phyloP scores from a whole-genome alignment of 2,113 vertebrate genomes.

The Chauna torquata region DNA sequence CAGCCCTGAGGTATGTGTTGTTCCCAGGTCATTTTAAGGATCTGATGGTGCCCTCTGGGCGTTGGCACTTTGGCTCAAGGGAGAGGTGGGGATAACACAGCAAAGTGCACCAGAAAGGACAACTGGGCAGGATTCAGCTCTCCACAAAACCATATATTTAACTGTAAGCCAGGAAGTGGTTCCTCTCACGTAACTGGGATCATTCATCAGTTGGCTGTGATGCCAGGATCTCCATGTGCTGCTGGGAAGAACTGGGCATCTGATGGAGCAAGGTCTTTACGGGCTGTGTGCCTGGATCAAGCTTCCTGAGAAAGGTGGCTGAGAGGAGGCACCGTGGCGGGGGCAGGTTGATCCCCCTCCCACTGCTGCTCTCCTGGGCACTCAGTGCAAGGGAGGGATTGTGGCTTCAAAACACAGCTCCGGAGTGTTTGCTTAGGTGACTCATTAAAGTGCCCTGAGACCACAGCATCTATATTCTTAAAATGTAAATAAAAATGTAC shows the following conservation, averaged over 20 bases:
- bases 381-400: too few relatives aligned
- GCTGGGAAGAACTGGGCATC: not conserved
- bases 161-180: not conserved
- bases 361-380: not conserved
- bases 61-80: not conserved
- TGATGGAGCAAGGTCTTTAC: accelerated
- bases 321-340: accelerated
- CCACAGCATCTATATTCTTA: not conserved
- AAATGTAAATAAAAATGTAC: not conserved
- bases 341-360: too few relatives aligned
- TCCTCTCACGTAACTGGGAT: not conserved
- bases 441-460: too few relatives aligned
- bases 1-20: not conserved
- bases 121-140: not conserved
- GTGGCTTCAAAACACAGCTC: not conserved
- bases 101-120: not conserved
- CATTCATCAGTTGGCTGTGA: accelerated
- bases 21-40: not conserved
- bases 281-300: too few relatives aligned
- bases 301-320: too few relatives aligned
- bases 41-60: not conserved
- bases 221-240: not conserved
- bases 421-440: not conserved
- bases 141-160: not conserved
- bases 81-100: not conserved